A percentile compares a stretch with the other conserved stretches of the same genome.
phyloP scores from a whole-genome alignment of 2,113 vertebrate species.

The Ranitomeya variabilis region DNA sequence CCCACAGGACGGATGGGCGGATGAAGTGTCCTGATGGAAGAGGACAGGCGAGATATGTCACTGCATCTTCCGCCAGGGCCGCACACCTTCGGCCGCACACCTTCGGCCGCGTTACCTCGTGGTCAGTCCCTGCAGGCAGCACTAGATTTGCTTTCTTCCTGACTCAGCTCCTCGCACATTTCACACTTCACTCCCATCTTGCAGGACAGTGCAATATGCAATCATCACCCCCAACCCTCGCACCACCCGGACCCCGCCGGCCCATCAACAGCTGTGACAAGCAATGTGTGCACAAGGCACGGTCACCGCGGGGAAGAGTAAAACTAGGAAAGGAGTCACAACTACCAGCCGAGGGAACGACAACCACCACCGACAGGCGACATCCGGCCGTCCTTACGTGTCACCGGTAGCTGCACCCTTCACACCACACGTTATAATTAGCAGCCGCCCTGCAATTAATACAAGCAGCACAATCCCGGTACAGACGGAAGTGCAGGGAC shows the following conservation, averaged over 20 bases:
- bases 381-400: background rate
- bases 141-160: conserved; percentile 35
- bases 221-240: background rate
- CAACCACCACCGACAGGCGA: background rate
- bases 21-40: too few relatives aligned
- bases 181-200: background rate
- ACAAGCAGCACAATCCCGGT: too few relatives aligned
- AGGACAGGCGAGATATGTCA: too few relatives aligned
- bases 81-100: background rate
- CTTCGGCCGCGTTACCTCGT: background rate
- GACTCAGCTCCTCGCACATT: conserved; percentile 57
- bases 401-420: background rate
- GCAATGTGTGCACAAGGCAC: background rate
- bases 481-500: too few relatives aligned
- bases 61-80: background rate
- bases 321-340: background rate
- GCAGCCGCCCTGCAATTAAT: background rate
- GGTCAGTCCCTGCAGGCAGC: background rate
- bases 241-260: background rate
- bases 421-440: background rate
- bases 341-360: background rate
- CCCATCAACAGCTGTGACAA: background rate
- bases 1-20: too few relatives aligned
- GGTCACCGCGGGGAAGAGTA: too few relatives aligned
- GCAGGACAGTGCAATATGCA: background rate